A percentile compares a stretch with the other conserved stretches of the same genome.
Evolutionary conservation across 2,888 invertebrate genomes (phyloP).

Genomic region (Empis livida): DNA sequence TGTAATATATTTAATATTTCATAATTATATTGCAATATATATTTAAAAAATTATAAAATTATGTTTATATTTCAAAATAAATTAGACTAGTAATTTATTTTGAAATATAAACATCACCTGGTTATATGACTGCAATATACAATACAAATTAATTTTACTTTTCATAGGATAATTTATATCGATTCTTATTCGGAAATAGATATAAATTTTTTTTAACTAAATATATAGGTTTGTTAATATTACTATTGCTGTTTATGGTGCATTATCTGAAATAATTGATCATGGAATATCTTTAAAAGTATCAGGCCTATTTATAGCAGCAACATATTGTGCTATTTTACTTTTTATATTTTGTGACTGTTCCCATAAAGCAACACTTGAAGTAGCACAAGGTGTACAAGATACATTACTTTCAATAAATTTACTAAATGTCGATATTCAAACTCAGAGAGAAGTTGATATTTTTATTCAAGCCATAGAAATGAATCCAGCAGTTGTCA

Average conservation of each 20-base stretch:
- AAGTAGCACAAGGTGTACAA: slow-evolving; percentile 51
- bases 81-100: too few species aligned
- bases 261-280: slow-evolving; percentile 52
- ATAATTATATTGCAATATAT: too few species aligned
- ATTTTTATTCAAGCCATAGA: slow-evolving; percentile 54
- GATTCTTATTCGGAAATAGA: too few species aligned
- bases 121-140: too few species aligned
- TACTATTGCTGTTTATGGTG: slow-evolving; percentile 53
- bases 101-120: too few species aligned
- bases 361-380: slow-evolving; percentile 49
- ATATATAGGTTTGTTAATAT: slow-evolving; percentile 46
- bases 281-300: slow-evolving; percentile 52
- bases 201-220: too few species aligned
- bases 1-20: too few species aligned
- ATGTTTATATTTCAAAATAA: too few species aligned
- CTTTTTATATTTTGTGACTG: slow-evolving; percentile 54
- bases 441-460: slow-evolving; percentile 53
- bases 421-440: slow-evolving; percentile 43
- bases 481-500: slow-evolving; percentile 57
- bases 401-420: slow-evolving; percentile 46
- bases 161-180: too few species aligned
- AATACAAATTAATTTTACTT: too few species aligned
- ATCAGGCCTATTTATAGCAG: slow-evolving; percentile 50
- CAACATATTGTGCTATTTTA: slow-evolving; percentile 45
- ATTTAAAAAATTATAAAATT: too few species aligned